phyloP scores from a whole-genome alignment of 1,140 invertebrate genomes.

The Drosophila triauraria region DNA sequence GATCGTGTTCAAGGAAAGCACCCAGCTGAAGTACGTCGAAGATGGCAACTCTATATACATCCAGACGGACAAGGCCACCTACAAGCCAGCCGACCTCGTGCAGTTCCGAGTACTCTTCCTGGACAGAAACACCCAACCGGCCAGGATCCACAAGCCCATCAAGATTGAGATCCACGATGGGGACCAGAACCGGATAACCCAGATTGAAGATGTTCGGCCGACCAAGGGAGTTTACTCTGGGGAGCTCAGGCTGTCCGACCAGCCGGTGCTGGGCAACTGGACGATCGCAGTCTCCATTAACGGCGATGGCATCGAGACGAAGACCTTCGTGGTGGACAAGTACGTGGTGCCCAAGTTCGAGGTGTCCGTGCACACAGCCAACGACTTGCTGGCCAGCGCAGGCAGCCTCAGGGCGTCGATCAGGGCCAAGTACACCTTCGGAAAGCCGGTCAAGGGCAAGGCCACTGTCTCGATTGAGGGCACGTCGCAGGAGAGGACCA shows the following conservation, averaged over 20 bases:
- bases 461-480: slow-evolving; percentile 89
- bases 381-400: slow-evolving; percentile 92
- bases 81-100: slow-evolving; percentile 94
- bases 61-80: slow-evolving; percentile 97
- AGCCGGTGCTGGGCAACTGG: slow-evolving; percentile 97
- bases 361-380: slow-evolving; percentile 92
- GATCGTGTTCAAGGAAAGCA: slow-evolving; percentile 90
- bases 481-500: slow-evolving; percentile 86
- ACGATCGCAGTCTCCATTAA: slow-evolving; percentile 88
- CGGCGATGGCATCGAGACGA: slow-evolving; percentile 33
- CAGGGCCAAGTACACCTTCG: slow-evolving; percentile 89
- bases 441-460: slow-evolving; percentile 92
- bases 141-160: slow-evolving; percentile 75
- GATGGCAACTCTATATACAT: slow-evolving; percentile 96
- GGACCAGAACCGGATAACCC: slow-evolving; percentile 83
- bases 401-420: slow-evolving; percentile 91
- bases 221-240: slow-evolving; percentile 91
- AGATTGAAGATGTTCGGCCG: slow-evolving; percentile 92
- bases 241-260: slow-evolving; percentile 92
- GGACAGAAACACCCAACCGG: slow-evolving; percentile 90
- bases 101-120: slow-evolving; percentile 94
- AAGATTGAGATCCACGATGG: slow-evolving; percentile 59
- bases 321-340: slow-evolving; percentile 88
- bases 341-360: slow-evolving; percentile 97
- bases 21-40: slow-evolving; percentile 89